Evolutionary conservation across 2,888 invertebrate species (phyloP).

Genomic region (Amiota communis): DNA sequence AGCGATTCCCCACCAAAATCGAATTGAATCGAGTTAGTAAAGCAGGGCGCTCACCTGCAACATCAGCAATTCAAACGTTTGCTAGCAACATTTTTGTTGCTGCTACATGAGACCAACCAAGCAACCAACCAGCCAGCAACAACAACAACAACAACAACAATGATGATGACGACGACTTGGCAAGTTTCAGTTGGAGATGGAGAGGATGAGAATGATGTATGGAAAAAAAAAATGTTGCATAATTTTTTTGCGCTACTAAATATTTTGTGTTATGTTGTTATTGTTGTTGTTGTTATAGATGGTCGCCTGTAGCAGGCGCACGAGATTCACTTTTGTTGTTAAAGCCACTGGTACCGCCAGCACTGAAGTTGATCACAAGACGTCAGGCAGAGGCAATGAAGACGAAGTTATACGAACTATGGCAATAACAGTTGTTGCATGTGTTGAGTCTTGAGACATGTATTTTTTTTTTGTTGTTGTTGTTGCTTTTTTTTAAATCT

Average conservation of each 20-base stretch:
- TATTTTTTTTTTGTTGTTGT: conserved; percentile 38
- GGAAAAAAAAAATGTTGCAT: conserved; percentile 16
- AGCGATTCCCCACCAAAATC: no score
- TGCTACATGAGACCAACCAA: no score
- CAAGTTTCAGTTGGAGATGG: neutral
- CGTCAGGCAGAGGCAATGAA: neutral
- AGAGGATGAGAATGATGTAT: neutral
- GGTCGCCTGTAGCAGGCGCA: neutral
- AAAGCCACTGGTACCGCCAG: neutral
- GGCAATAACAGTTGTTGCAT: conserved; percentile 26
- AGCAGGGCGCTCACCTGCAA: neutral
- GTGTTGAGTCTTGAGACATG: conserved; percentile 40
- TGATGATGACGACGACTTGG: no score
- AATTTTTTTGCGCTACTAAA: conserved; percentile 20
- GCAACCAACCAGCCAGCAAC: no score
- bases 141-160: no score
- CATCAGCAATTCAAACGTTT: neutral
- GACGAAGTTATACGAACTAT: neutral
- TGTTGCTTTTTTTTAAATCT: conserved; percentile 17
- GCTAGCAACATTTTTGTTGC: no score
- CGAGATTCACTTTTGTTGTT: conserved; percentile 10
- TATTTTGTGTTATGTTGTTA: conserved; percentile 11
- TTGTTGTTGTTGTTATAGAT: neutral
- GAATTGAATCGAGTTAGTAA: no score
- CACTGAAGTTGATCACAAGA: neutral